Conservation (phyloP, 2,113 vertebrate species). For the Ammospiza caudacuta region DNA sequence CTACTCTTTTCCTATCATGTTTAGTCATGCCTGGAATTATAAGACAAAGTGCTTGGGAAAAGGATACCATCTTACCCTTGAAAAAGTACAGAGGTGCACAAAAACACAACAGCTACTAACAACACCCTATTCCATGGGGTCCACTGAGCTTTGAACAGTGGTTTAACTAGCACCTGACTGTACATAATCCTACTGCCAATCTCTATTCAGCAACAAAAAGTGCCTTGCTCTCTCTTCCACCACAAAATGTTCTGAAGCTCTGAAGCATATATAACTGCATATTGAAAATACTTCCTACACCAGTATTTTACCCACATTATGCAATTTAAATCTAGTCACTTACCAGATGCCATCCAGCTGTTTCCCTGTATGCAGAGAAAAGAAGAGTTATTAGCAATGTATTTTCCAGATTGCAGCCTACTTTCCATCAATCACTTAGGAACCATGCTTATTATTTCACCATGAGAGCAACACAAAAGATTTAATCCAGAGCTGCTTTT, state of each 20-base stretch:
- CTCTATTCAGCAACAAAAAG: neutral
- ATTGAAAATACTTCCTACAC: neutral
- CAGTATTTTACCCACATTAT: neutral
- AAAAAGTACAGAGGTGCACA: neutral
- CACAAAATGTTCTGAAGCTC: neutral
- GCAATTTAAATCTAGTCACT: conserved; percentile 69
- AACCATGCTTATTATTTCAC: neutral
- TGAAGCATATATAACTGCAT: neutral
- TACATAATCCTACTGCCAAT: neutral
- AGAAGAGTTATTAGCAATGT: conserved; percentile 31
- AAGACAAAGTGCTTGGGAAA: neutral
- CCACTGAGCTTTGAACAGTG: neutral
- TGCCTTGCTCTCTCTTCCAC: neutral
- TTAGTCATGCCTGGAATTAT: neutral
- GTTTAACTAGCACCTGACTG: neutral
- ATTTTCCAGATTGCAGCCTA: neutral
- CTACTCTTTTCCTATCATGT: neutral
- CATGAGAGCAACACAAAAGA: neutral
- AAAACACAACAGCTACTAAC: neutral
- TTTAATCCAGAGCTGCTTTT: neutral
- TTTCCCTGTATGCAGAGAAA: conserved; percentile 83
- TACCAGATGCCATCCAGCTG: conserved; percentile 97
- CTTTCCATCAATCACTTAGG: neutral
- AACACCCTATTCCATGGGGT: neutral
- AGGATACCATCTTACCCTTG: neutral